A percentile compares a stretch with the other conserved stretches of the same genome.
Conservation (phyloP, 2,113 vertebrate species). For the Xyliphius kryptos region DNA sequence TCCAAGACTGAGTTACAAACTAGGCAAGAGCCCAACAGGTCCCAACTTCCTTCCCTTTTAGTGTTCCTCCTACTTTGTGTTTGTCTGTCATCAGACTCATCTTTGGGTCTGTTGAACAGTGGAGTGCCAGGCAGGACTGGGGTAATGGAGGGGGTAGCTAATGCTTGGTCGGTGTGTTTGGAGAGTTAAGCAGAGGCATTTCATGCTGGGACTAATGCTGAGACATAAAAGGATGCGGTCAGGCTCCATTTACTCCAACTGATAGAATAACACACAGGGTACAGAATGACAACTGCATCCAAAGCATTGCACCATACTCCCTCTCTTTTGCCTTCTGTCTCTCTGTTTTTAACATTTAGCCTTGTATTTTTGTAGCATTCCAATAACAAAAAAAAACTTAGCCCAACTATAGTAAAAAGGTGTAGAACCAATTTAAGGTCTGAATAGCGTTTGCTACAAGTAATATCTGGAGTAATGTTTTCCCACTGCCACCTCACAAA, state of each 20-base stretch:
- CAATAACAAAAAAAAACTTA: too few relatives aligned
- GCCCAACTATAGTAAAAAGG: conserved; percentile 1
- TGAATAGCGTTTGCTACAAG: neutral
- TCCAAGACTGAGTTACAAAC: conserved; percentile 44
- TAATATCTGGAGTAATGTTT: conserved; percentile 15
- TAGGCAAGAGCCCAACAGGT: conserved; percentile 23
- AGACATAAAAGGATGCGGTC: conserved; percentile 63
- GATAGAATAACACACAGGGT: conserved; percentile 62
- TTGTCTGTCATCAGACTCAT: conserved; percentile 59
- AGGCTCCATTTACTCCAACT: conserved; percentile 68
- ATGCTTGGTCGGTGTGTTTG: conserved; percentile 50
- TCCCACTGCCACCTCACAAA: conserved; percentile 12
- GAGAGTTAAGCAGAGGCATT: conserved; percentile 53
- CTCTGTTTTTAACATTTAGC: neutral
- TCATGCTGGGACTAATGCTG: conserved; percentile 57
- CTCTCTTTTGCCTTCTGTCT: neutral
- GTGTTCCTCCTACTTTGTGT: conserved; percentile 36
- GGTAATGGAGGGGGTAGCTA: conserved; percentile 51
- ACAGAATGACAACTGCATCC: conserved; percentile 53
- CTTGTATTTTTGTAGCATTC: too few relatives aligned
- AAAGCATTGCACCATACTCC: conserved; percentile 20
- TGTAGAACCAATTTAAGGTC: conserved; percentile 1
- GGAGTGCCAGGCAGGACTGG: conserved; percentile 29
- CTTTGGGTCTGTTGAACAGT: conserved; percentile 49
- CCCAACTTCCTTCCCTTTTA: conserved; percentile 64